Percentiles rank a stretch among this genome's conserved stretches.
These are phyloP conservation scores for Sinodicranocentrus sp. DNA, from an alignment of 2,888 invertebrate genomes.

Conservation along the genomic window DNA sequence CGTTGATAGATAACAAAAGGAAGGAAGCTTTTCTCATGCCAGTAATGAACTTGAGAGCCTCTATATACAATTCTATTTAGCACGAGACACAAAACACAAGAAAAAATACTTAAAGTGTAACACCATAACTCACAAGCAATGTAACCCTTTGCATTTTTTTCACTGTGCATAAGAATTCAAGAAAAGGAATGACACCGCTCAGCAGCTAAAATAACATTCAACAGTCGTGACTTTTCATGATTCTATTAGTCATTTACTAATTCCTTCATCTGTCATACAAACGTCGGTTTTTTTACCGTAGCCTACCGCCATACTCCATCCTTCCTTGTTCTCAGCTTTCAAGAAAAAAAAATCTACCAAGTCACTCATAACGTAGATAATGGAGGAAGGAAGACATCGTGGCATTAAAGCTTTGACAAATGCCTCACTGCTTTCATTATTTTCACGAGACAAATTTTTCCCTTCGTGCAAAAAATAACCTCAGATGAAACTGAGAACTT, in stretches of 20 bases:
- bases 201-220: not conserved
- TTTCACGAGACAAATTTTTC: not conserved
- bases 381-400: not conserved
- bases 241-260: slow-evolving; percentile 40
- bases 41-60: too few relatives aligned
- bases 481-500: not conserved
- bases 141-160: too few relatives aligned
- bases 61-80: not conserved
- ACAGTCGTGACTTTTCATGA: slow-evolving; percentile 9
- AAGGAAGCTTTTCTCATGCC: not conserved
- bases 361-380: not conserved
- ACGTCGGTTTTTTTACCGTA: too few relatives aligned
- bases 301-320: too few relatives aligned
- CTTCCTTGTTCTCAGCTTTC: not conserved
- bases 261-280: slow-evolving; percentile 43
- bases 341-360: not conserved
- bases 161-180: not conserved
- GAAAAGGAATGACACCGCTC: not conserved
- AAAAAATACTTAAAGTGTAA: not conserved
- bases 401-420: not conserved
- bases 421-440: not conserved
- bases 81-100: not conserved
- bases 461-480: not conserved
- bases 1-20: not conserved
- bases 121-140: not conserved